A percentile compares a stretch with the other conserved stretches of the same genome.
phyloP scores from a whole-genome alignment of 2,797 vertebrate genomes.

The Cuculus canorus region DNA sequence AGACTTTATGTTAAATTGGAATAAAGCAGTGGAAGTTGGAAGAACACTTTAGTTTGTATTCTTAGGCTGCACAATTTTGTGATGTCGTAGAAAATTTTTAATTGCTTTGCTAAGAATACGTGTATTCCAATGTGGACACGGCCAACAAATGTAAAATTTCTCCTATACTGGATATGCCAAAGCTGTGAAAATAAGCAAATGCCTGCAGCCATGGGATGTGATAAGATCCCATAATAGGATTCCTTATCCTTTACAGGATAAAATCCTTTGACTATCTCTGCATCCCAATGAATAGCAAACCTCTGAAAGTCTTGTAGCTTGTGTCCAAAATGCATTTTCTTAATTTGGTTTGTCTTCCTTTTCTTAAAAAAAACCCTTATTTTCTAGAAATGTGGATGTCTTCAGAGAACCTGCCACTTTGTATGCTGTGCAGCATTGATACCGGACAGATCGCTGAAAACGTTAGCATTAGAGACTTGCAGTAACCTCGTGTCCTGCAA shows the following conservation, averaged over 20 bases:
- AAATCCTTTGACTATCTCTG: neutral
- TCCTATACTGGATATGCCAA: neutral
- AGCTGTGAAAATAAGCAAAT: constrained; percentile 13
- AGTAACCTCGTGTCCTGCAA: neutral
- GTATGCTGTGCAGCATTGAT: neutral
- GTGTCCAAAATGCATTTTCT: neutral
- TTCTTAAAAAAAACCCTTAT: neutral
- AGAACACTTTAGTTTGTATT: neutral
- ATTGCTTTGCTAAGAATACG: neutral
- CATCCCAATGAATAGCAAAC: neutral
- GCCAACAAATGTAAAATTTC: neutral
- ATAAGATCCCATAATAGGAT: neutral
- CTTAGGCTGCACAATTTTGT: neutral
- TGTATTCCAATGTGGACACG: neutral
- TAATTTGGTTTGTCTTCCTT: neutral
- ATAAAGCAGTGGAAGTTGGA: neutral
- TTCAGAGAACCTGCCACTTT: neutral
- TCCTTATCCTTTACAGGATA: neutral
- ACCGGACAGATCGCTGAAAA: neutral
- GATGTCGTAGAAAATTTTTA: neutral
- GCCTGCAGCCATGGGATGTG: neutral
- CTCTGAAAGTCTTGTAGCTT: neutral
- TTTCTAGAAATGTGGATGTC: neutral
- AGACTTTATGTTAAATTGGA: neutral
- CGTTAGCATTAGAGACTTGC: neutral